A percentile compares a stretch with the other conserved stretches of the same genome.
These are phyloP conservation scores for Ardeotis arabs DNA, from an alignment of 2,113 vertebrate genomes.

Conservation along the genomic window DNA sequence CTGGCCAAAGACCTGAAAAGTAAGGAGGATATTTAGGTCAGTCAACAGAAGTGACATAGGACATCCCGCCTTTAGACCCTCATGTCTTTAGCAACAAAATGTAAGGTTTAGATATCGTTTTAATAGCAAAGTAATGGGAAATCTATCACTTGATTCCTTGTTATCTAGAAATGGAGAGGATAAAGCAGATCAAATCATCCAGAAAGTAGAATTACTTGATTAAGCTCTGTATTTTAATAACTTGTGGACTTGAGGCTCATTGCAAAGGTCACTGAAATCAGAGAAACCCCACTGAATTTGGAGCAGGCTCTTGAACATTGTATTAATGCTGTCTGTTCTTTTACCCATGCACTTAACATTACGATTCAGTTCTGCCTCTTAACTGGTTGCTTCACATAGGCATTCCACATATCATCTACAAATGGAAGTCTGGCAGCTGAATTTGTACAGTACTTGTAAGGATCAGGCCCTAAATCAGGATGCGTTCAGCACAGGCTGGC, in stretches of 20 bases:
- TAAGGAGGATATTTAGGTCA: conserved; percentile 49
- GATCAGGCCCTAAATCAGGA: not conserved
- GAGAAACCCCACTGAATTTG: not conserved
- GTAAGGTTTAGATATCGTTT: not conserved
- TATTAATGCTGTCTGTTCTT: not conserved
- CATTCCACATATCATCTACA: not conserved
- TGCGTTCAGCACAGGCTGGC: not conserved
- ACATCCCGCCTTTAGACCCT: not conserved
- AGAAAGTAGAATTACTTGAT: not conserved
- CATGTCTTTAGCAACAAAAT: not conserved
- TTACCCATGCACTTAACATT: not conserved
- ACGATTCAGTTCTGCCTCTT: not conserved
- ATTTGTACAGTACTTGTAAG: not conserved
- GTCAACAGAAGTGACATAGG: not conserved
- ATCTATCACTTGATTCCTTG: not conserved
- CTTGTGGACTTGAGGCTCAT: not conserved
- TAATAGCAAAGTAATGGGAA: not conserved
- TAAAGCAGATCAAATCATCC: not conserved
- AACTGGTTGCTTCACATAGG: not conserved
- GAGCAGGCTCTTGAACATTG: not conserved
- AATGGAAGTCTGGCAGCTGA: not conserved
- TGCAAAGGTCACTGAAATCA: conserved; percentile 3
- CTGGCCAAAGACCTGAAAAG: conserved; percentile 42
- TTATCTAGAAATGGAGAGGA: not conserved
- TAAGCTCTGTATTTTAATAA: not conserved